Base-by-base conservation (phyloP, 1,140 invertebrate species). In the Monomorium pharaonis region DNA sequence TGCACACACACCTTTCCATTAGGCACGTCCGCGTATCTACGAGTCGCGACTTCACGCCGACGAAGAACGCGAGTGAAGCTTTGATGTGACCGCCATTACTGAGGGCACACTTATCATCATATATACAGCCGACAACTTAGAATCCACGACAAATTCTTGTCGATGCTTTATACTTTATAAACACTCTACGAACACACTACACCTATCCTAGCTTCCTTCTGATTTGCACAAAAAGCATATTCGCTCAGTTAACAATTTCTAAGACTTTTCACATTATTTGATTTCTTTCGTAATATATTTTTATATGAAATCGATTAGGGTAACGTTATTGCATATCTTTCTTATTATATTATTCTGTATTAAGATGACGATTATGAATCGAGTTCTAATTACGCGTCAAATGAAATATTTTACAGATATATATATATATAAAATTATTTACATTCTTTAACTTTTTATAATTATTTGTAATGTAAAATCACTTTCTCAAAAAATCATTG, bases 71-170 rank as follows among this genome's bases (percentile, higher is more conserved):
- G 88, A 89, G 77, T 84, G 21, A 21, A 81, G 89, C 94, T 95
- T 95, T 95, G 94, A 95, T 94, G 90, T 95, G 86, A 92, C 94
- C 94, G 94, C 92, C 92, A 92, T 94, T 93, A 92, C 91, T 90
- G 92, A 92, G 90, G 93, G 94, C 93, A 94, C 93, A 94, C 94
- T 95, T 94, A 95, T 95, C 95, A 94, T 94, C 92, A 89, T 94
- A 49, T 58, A 76, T 76, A 76, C n/a, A 92, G 92, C 92, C 27
- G 81, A 62, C 81, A 72, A 72, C 24, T 58, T 44, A 33, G 78
- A 83, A 74, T 83, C 78, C 65, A 58, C 51, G 67, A 54, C 37
- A 80, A 58, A 44, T 72, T 47, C 67, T 60, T 58, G 67, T 24
- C 51, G 14, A 83, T 72, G 65, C 37, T 80, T 80, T 69, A 80